These are phyloP conservation scores for Bufo bufo DNA, from an alignment of 2,113 vertebrate genomes.

Conservation along the genomic window DNA sequence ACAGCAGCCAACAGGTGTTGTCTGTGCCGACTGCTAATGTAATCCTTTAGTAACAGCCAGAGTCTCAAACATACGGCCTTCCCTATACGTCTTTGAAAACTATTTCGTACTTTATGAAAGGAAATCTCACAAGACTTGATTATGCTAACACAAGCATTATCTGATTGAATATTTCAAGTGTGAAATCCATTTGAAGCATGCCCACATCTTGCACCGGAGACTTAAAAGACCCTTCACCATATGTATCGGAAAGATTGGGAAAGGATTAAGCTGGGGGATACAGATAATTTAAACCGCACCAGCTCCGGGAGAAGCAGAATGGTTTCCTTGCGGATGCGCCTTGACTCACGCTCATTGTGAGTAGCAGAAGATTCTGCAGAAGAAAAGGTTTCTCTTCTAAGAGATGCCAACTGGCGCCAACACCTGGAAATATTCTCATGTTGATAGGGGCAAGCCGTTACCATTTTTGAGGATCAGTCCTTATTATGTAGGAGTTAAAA, in stretches of 20 bases:
- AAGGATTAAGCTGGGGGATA: conserved; percentile 59
- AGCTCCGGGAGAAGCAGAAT: not conserved
- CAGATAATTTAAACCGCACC: conserved; percentile 58
- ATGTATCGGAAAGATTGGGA: conserved; percentile 58
- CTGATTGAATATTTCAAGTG: conserved; percentile 77
- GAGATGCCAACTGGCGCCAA: not conserved
- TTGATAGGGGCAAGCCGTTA: not conserved
- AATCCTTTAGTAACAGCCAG: conserved; percentile 68
- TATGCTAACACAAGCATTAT: conserved; percentile 73
- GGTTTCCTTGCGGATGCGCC: not conserved
- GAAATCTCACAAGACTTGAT: conserved; percentile 71
- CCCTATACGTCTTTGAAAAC: conserved; percentile 71
- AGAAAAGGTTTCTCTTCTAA: not conserved
- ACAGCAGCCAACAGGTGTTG: conserved; percentile 68
- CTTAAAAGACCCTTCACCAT: conserved; percentile 48
- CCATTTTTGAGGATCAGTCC: not conserved
- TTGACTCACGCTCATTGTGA: not conserved
- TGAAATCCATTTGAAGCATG: conserved; percentile 63
- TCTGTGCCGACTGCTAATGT: conserved; percentile 64
- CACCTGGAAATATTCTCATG: not conserved
- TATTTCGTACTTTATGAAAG: conserved; percentile 73
- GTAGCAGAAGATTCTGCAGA: too few relatives aligned
- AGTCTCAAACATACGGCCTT: conserved; percentile 67
- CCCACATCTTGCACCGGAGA: conserved; percentile 58
- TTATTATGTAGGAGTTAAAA: not conserved